These are phyloP conservation scores for Eupithecia centaureata DNA, from an alignment of 2,888 invertebrate genomes.

Conservation along the genomic window DNA sequence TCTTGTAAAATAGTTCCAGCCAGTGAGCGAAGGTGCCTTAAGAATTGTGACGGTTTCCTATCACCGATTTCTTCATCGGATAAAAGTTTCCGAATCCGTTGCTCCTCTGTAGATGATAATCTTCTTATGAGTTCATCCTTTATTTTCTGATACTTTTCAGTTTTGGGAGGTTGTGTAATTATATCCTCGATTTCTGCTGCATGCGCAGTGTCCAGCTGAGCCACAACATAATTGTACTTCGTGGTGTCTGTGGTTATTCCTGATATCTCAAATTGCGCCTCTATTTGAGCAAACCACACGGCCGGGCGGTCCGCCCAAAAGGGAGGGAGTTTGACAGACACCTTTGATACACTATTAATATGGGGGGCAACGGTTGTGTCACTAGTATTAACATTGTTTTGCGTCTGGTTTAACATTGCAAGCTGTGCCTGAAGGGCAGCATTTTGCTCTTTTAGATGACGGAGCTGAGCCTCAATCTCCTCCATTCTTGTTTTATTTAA, in stretches of 20 bases:
- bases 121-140: neutral
- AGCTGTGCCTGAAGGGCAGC: neutral
- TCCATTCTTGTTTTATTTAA: neutral
- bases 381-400: neutral
- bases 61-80: conserved; percentile 6
- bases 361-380: neutral
- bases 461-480: neutral
- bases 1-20: neutral
- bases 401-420: neutral
- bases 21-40: conserved; percentile 1
- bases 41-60: conserved; percentile 2
- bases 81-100: neutral
- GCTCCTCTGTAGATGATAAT: neutral
- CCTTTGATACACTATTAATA: neutral
- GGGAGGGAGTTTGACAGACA: neutral
- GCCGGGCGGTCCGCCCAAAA: neutral
- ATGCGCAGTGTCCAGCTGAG: neutral
- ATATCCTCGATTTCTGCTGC: neutral
- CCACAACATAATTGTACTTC: neutral
- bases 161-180: neutral
- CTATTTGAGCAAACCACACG: conserved; percentile 3
- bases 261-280: neutral
- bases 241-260: neutral
- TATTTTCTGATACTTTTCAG: neutral
- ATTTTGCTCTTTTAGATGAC: neutral